Conservation (phyloP, 2,888 invertebrate species). For the Priocnemis perturbator region DNA sequence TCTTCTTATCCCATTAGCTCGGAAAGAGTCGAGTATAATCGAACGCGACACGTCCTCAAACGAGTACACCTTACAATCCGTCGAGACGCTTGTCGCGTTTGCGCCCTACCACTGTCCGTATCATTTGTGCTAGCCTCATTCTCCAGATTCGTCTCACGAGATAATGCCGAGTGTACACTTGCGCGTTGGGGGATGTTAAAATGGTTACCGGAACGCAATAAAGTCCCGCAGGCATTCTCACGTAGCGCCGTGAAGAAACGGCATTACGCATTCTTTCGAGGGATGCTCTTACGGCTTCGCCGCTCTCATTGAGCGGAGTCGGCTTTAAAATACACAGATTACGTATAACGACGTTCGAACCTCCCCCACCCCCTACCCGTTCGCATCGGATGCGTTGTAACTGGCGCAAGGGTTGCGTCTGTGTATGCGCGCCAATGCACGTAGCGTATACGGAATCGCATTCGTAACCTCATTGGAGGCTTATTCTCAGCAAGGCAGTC, state of each 20-base stretch:
- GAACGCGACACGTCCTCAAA: no score
- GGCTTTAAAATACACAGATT: slow-evolving; percentile 33
- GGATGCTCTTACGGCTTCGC: slow-evolving; percentile 16
- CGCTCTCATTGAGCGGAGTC: slow-evolving; percentile 18
- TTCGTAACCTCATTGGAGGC: slow-evolving; percentile 54
- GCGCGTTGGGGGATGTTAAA: not conserved
- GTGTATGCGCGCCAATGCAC: slow-evolving; percentile 26
- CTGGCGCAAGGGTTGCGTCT: not conserved
- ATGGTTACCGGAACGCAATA: slow-evolving; percentile 23
- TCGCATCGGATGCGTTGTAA: slow-evolving; percentile 20
- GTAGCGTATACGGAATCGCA: slow-evolving; percentile 47
- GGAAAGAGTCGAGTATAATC: no score
- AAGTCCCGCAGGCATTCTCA: slow-evolving; percentile 32
- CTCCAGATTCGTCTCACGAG: no score
- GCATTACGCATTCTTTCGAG: slow-evolving; percentile 38
- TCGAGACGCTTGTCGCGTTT: no score
- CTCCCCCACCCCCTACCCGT: slow-evolving; percentile 21
- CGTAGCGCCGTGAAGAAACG: slow-evolving; percentile 18
- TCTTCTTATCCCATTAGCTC: no score
- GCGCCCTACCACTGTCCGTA: no score
- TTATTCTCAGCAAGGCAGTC: slow-evolving; percentile 41
- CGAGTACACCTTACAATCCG: no score
- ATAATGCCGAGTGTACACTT: no score
- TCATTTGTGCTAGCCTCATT: no score
- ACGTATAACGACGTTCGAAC: slow-evolving; percentile 10